Base-by-base conservation (phyloP, 2,888 invertebrate genomes). In the Petrolisthes cinctipes region DNA sequence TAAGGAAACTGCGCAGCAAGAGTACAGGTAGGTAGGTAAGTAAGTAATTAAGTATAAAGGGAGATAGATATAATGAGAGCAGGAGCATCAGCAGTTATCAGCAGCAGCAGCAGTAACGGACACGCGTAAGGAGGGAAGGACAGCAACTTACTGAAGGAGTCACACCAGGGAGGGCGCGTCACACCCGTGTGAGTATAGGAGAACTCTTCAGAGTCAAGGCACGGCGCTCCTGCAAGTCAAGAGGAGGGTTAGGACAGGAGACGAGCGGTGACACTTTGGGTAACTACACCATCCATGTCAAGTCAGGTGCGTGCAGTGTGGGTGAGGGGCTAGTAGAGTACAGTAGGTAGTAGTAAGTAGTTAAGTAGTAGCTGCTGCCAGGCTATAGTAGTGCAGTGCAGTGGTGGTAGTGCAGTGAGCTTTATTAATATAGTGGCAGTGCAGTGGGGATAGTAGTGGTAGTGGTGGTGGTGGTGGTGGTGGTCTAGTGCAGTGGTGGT, bases 171-270 rank as follows among this genome's bases (percentile, higher is more conserved):
- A 61, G 90, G 89, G 79, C 90, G 90, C 20, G 90, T 90, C 37
- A 86, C 86, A 56, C 90, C 90, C 61, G 90, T 89, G 86, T 90
- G 90, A 79, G 90, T 85, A 81, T 89, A 89, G 90, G 86, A 89
- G 89, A 83, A 90, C 84, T 90, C 90, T 80, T 90, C 90, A 71
- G 90, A 90, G 86, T 90, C 90, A 85, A 90, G 88, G 76, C 90
- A 90, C 83, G 83, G 88, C 84, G 86, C 83, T 75, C 89, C 90
- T 90, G 89, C 76, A 88, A 89, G 88, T 83, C 83, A 88, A 90
- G 88, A 83, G 53, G 86, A 83, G 82, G 86, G 82, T 86, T 82
- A 86, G 86, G 76, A 82, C 6, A 73, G 78, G 68, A 66, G n/a
- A n/a, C 81, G 79, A 53, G 57, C 79, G n/a, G 71, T 20, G 79